Evolutionary conservation across 2,888 invertebrate genomes (phyloP), one percentile per base, ranked within the genome.

Genomic region (Caradrina kadenii): DNA sequence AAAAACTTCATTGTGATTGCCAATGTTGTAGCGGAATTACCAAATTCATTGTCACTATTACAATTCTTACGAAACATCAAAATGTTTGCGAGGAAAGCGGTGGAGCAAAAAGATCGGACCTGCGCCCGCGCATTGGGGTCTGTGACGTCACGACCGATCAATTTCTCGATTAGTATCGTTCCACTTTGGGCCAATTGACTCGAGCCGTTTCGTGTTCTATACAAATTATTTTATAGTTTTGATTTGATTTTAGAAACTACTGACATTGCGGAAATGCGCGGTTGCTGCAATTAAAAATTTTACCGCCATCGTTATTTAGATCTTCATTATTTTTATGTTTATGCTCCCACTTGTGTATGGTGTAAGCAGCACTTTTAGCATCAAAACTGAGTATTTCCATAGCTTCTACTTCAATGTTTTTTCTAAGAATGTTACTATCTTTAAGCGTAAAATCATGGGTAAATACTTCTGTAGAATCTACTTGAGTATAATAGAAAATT

Each of bases 1-100:
- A 69, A 56, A 52, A 49, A 31, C 54, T 52, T 73, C 49, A 61
- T 77, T 63, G 63, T 67, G 69, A 63, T 69, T 60, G 53, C 56
- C 17, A 73, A 77, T 80, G 66, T 83, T 76, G 65, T 60, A 73
- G 22, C 21, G 53, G 80, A 84, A 80, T 84, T 82, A 84, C 73
- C 73, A 73, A 85, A 85, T 84, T 80, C 81, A 79, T 79, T 80
- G 80, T 81, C 83, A 86, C 79, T 77, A 85, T 90, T 88, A 89
- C 86, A 79, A 76, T 80, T 86, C 85, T 91, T 90, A 89, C 86
- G 88, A 85, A 89, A 91, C 85, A 62, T 49, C 73, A 70, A 86
- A 85, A 85, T 82, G 73, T 84, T 84, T 84, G 83, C 71, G 79
- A 87, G 86, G 90, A 91, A 91, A 91, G 91, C 85, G 87, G 85